A percentile compares a stretch with the other conserved stretches of the same genome.
Evolutionary conservation across 2,797 vertebrate species (phyloP).

Genomic region (Menidia menidia): DNA sequence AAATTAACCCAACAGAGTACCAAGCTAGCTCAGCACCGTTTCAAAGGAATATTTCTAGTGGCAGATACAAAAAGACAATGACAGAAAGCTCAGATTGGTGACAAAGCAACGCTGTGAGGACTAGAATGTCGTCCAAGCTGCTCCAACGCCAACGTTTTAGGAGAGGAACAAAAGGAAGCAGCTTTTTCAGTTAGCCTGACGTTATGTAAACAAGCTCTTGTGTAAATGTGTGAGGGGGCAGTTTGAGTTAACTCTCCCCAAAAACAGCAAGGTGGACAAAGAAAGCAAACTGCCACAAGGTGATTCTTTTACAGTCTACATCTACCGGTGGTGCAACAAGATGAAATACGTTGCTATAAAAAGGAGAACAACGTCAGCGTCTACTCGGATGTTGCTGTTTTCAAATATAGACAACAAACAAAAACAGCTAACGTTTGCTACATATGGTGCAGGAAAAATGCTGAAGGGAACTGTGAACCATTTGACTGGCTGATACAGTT

Average conservation of each 20-base stretch:
- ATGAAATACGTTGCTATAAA: slow-evolving; percentile 48
- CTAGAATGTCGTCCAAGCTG: slow-evolving; percentile 8
- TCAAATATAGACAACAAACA: slow-evolving; percentile 27
- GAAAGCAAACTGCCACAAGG: slow-evolving; percentile 31
- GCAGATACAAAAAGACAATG: slow-evolving; percentile 44
- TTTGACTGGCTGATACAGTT: slow-evolving; percentile 57
- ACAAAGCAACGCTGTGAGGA: slow-evolving; percentile 10
- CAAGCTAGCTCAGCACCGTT: slow-evolving; percentile 61
- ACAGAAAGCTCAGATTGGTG: neutral
- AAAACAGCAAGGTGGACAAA: slow-evolving; percentile 62
- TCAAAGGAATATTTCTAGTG: slow-evolving; percentile 55
- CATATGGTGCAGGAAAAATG: slow-evolving; percentile 32
- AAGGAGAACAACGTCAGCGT: slow-evolving; percentile 53
- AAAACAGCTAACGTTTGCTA: slow-evolving; percentile 31
- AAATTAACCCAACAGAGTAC: slow-evolving; percentile 70
- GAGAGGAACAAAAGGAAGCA: slow-evolving; percentile 74
- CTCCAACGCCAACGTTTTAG: slow-evolving; percentile 29
- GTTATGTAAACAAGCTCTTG: slow-evolving; percentile 80
- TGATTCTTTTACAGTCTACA: slow-evolving; percentile 15
- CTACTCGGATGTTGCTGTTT: slow-evolving; percentile 39
- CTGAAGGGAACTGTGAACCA: slow-evolving; percentile 25
- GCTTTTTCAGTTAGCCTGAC: slow-evolving; percentile 67
- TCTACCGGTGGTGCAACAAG: slow-evolving; percentile 42
- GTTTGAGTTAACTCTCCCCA: slow-evolving; percentile 44
- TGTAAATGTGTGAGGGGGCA: slow-evolving; percentile 63